A percentile compares a stretch with the other conserved stretches of the same genome.
Evolutionary conservation across 2,113 vertebrate species (phyloP).

Genomic region (Tichodroma muraria): DNA sequence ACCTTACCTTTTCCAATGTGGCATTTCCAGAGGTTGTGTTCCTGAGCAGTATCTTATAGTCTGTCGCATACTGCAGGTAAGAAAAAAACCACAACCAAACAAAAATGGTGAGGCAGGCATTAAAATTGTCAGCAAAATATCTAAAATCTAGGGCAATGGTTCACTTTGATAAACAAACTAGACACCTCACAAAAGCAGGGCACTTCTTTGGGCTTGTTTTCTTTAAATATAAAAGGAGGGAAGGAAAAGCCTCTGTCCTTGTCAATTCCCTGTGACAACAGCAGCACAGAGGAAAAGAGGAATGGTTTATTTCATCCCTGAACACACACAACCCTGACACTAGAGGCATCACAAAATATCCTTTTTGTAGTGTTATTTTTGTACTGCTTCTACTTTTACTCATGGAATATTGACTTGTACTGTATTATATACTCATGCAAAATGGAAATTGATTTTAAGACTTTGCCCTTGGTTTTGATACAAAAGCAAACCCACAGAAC

Average conservation of each 20-base stretch:
- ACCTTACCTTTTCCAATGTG: constrained; percentile 82
- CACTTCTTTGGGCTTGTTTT: neutral
- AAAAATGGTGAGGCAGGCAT: neutral
- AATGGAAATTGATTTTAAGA: neutral
- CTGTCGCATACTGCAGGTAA: constrained; percentile 81
- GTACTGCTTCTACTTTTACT: neutral
- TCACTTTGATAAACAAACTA: neutral
- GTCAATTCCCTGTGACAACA: neutral
- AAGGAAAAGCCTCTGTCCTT: neutral
- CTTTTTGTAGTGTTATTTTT: neutral
- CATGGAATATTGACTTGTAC: neutral
- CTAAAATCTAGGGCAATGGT: neutral
- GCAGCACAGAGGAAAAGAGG: neutral
- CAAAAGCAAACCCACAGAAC: neutral
- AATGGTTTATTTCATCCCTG: neutral
- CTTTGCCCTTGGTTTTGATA: neutral
- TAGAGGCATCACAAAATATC: neutral
- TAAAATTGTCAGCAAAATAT: neutral
- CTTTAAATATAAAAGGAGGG: neutral
- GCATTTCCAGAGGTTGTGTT: constrained; percentile 79
- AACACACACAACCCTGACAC: neutral
- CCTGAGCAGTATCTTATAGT: constrained; percentile 75
- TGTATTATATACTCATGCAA: neutral
- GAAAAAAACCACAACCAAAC: neutral
- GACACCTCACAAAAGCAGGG: neutral